phyloP scores from a whole-genome alignment of 2,113 vertebrate genomes.

The Rhineura floridana region DNA sequence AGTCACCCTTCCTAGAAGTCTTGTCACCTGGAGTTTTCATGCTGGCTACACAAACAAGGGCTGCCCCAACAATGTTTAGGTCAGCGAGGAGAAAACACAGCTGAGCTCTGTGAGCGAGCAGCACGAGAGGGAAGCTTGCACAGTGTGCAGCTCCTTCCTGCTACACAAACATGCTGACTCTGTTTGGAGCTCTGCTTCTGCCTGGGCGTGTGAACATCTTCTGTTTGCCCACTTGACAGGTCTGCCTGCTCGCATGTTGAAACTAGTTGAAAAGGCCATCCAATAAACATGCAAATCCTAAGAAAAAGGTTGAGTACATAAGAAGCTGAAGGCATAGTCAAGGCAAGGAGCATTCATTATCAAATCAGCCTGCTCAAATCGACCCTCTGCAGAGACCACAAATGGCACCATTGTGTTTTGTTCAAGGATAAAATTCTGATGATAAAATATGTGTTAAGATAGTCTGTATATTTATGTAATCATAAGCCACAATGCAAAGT shows the following conservation, averaged over 20 bases:
- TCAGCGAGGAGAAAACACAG: neutral
- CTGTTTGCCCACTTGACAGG: neutral
- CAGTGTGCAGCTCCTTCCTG: neutral
- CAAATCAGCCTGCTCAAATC: slow-evolving; percentile 22
- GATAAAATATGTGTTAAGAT: slow-evolving; percentile 38
- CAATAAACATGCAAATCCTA: neutral
- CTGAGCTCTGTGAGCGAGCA: neutral
- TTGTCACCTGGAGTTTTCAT: neutral
- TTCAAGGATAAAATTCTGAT: slow-evolving; percentile 37
- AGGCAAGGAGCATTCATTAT: neutral
- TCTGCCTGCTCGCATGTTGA: neutral
- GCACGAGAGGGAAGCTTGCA: neutral
- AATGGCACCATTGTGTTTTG: neutral
- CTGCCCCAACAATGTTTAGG: neutral
- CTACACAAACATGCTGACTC: neutral
- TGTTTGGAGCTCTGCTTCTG: neutral
- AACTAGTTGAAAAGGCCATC: rapidly evolving
- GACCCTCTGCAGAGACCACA: neutral
- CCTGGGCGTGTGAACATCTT: no score
- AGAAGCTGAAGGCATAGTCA: rapidly evolving
- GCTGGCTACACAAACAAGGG: neutral
- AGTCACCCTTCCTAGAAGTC: no score
- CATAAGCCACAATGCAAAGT: neutral
- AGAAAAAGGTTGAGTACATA: rapidly evolving
- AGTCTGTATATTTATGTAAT: slow-evolving; percentile 4